Evolutionary conservation across 1,140 invertebrate genomes (phyloP).

Genomic region (Pemphigus obesinymphae): DNA sequence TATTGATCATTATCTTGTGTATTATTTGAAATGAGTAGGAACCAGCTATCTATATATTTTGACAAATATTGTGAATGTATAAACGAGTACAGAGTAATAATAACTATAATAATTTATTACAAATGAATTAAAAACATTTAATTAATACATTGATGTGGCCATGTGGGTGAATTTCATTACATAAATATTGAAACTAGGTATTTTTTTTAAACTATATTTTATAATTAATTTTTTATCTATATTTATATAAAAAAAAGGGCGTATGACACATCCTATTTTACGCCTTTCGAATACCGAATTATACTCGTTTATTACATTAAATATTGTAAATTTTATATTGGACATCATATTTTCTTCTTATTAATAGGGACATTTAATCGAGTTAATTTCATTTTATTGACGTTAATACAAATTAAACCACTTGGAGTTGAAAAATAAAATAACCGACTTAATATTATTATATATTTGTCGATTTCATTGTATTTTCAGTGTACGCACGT

Average conservation of each 20-base stretch:
- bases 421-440: background rate
- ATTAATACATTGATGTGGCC: too few species aligned
- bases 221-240: background rate
- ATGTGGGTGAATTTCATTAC: background rate
- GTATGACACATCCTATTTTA: background rate
- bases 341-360: background rate
- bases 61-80: too few species aligned
- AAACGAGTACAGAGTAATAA: too few species aligned
- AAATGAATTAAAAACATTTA: background rate
- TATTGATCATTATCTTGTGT: too few species aligned
- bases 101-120: background rate
- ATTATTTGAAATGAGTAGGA: too few species aligned
- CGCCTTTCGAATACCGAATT: background rate
- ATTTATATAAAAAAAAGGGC: slow-evolving; percentile 4
- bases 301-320: background rate
- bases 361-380: slow-evolving; percentile 9
- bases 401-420: background rate
- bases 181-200: background rate
- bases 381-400: slow-evolving; percentile 3
- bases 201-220: background rate
- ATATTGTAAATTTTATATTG: background rate
- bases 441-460: background rate
- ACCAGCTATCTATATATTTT: too few species aligned
- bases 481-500: background rate
- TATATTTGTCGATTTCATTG: background rate